Evolutionary conservation across 1,140 invertebrate species (phyloP).

Genomic region (Brachionus rotundiformis): DNA sequence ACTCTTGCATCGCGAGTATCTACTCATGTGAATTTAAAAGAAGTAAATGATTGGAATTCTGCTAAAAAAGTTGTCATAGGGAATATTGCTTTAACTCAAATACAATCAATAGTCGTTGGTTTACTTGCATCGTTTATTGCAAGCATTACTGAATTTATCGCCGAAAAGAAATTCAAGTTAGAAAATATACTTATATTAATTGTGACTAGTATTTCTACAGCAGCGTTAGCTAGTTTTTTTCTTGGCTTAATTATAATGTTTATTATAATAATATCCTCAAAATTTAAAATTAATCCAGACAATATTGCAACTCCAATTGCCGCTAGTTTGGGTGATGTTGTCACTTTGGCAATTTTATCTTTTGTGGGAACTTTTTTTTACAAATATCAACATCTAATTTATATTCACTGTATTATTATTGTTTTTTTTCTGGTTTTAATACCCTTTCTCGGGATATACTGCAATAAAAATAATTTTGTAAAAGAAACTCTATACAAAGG

Average conservation of each 20-base stretch:
- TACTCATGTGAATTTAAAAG: slow-evolving; percentile 68
- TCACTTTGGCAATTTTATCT: slow-evolving; percentile 79
- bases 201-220: slow-evolving; percentile 85
- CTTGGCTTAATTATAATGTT: slow-evolving; percentile 74
- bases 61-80: slow-evolving; percentile 76
- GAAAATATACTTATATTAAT: slow-evolving; percentile 80
- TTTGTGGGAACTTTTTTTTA: slow-evolving; percentile 56
- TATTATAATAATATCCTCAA: slow-evolving; percentile 65
- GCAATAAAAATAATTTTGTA: slow-evolving; percentile 63
- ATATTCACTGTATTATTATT: slow-evolving; percentile 22
- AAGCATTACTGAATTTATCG: slow-evolving; percentile 79
- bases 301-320: slow-evolving; percentile 95
- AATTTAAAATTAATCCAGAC: slow-evolving; percentile 86
- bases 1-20: slow-evolving; percentile 88
- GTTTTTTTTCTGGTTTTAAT: slow-evolving; percentile 54
- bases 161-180: slow-evolving; percentile 76
- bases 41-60: slow-evolving; percentile 60
- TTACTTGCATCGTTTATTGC: slow-evolving; percentile 83
- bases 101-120: slow-evolving; percentile 90
- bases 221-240: slow-evolving; percentile 84
- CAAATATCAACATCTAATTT: not conserved
- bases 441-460: slow-evolving; percentile 63
- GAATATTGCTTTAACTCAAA: slow-evolving; percentile 85
- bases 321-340: slow-evolving; percentile 88
- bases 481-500: slow-evolving; percentile 64